Evolutionary conservation across 2,113 vertebrate genomes (phyloP).

Genomic region (Camelus bactrianus): DNA sequence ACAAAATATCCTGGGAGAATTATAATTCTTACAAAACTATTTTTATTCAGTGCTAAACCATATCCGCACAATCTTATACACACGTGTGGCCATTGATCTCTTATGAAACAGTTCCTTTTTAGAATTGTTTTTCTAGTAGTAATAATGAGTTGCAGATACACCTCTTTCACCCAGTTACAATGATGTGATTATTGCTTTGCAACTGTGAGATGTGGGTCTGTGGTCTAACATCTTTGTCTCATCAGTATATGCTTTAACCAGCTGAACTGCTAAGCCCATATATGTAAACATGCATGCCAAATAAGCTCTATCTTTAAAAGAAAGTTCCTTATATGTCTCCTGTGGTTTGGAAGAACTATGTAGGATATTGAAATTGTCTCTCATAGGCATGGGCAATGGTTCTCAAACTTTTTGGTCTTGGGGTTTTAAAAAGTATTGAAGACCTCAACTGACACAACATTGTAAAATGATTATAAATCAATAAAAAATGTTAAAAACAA

Average conservation of each 20-base stretch:
- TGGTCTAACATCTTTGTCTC: background rate
- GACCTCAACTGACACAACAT: background rate
- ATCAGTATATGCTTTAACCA: background rate
- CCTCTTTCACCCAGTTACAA: background rate
- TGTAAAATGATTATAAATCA: too few relatives aligned
- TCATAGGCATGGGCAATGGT: background rate
- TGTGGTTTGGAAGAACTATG: slow-evolving; percentile 4
- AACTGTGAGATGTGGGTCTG: background rate
- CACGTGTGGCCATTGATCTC: background rate
- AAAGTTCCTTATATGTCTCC: background rate
- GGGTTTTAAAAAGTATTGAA: slow-evolving; percentile 29
- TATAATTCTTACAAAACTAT: slow-evolving; percentile 2
- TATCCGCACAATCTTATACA: background rate
- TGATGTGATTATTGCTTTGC: background rate
- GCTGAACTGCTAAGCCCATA: background rate
- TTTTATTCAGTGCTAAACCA: slow-evolving; percentile 5
- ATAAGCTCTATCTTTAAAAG: background rate
- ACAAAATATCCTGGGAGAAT: background rate
- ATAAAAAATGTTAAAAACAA: too few relatives aligned
- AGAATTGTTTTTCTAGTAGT: background rate
- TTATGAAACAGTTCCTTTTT: background rate
- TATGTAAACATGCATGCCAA: background rate
- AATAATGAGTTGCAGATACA: background rate
- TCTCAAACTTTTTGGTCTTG: background rate
- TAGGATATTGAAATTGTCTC: background rate